Evolutionary conservation across 2,888 invertebrate genomes (phyloP).

Genomic region (Rhopalosiphum nymphaeae): DNA sequence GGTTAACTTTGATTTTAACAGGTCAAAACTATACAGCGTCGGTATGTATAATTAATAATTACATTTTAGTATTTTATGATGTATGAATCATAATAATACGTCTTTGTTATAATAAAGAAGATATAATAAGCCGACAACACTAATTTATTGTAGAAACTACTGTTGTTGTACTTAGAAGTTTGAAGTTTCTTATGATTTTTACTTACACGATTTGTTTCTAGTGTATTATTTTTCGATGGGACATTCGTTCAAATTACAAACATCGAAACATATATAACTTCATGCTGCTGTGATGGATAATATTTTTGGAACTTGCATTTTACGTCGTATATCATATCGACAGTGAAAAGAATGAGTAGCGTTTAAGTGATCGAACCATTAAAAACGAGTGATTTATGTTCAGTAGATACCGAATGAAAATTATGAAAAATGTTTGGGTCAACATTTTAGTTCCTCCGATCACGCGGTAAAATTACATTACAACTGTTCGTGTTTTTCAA

Average conservation of each 20-base stretch:
- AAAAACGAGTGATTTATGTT: conserved; percentile 57
- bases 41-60: not conserved
- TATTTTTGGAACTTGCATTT: conserved; percentile 6
- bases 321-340: conserved; percentile 41
- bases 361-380: conserved; percentile 54
- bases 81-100: not conserved
- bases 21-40: not conserved
- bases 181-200: not conserved
- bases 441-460: not conserved
- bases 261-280: not conserved
- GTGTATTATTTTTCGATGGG: not conserved
- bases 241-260: not conserved
- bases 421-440: conserved; percentile 45
- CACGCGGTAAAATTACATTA: not conserved
- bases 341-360: conserved; percentile 34
- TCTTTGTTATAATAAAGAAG: not conserved
- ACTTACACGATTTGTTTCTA: not conserved
- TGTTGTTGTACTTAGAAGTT: not conserved
- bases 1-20: not conserved
- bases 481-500: conserved; percentile 27
- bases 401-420: conserved; percentile 19
- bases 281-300: conserved; percentile 47
- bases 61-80: not conserved
- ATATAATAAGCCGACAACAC: not conserved
- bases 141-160: not conserved